Evolutionary conservation across 2,888 invertebrate species (phyloP).

Genomic region (Troides oblongomaculatus): DNA sequence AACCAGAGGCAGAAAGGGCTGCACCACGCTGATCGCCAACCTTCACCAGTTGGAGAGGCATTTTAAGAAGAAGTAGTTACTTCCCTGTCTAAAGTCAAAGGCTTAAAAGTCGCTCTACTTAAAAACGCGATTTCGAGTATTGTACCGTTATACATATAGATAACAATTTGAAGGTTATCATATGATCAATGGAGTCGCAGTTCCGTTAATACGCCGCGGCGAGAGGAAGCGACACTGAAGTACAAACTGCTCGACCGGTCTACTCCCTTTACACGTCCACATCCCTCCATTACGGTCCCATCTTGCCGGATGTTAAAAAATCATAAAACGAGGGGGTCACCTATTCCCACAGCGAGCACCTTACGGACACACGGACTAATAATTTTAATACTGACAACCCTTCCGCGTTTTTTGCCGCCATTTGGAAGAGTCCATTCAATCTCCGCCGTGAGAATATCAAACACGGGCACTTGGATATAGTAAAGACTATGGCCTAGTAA

Average conservation of each 20-base stretch:
- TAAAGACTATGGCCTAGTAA: conserved; percentile 49
- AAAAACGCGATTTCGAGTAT: too few species aligned
- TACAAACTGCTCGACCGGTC: conserved; percentile 14
- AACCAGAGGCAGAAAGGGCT: too few species aligned
- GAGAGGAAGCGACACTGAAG: not conserved
- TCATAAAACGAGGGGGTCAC: conserved; percentile 63
- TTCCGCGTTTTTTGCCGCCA: conserved; percentile 69
- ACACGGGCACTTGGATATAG: conserved; percentile 68
- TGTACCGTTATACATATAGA: too few species aligned
- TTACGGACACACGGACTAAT: conserved; percentile 72
- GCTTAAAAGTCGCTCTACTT: too few species aligned
- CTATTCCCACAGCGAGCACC: conserved; percentile 73
- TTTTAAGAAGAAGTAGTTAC: too few species aligned
- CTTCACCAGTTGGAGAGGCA: too few species aligned
- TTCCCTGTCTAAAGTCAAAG: too few species aligned
- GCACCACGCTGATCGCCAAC: too few species aligned
- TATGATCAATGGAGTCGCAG: too few species aligned
- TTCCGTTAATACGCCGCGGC: too few species aligned
- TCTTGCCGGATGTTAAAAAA: conserved; percentile 75
- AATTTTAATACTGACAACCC: conserved; percentile 73
- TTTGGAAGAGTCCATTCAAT: conserved; percentile 63
- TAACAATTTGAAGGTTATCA: too few species aligned
- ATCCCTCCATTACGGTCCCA: conserved; percentile 69
- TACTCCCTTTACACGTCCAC: conserved; percentile 56
- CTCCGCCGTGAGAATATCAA: conserved; percentile 77